Base-by-base conservation (phyloP, 2,113 vertebrate species). In the Nothoprocta pentlandii region DNA sequence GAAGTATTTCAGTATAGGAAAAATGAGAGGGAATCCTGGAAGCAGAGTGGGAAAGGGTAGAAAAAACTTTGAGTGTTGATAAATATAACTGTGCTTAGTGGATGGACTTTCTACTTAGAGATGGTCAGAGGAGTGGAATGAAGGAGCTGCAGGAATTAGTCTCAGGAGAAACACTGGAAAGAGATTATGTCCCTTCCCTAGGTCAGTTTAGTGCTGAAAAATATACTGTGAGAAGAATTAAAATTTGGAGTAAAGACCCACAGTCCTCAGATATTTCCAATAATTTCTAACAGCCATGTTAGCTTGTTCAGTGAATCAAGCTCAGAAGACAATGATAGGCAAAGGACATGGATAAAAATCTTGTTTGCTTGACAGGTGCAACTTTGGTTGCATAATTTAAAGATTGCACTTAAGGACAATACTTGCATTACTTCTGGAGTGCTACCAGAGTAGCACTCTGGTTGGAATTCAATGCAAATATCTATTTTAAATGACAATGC, bases 141-240 rank as follows among this genome's bases (percentile, higher is more conserved):
- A 54, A 85, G 87, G 83, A 93, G 66, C 73, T 56, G 56, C 78
- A 90, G 58, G 53, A 80, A 78, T 85, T 91, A 85, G 32, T 80
- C 87, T 82, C 94, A 82, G 54, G 70, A 80, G 91, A 92, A 82
- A 9, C 23, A 67, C 8, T 92, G 69, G 41, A 93, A 73, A 62
- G 69, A 86, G 91, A 79, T 42, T 89, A 23, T 88, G 66, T 73
- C 83, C 92, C 53, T 36, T 92, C 53, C 80, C 23, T 41, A 85
- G 64, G 69, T 74, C 74, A 87, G 44, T 85, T 87, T 94, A 82
- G 67, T 77, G 82, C 87, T 93, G 80, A 87, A 92, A 94, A 94
- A 79, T 87, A 80, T 53, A 58, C 71, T 92, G 69, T 76, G 80
- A 63, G 70, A 97, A 92, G 77, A 94, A 85, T 36, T 49, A 82